A percentile compares a stretch with the other conserved stretches of the same genome.
phyloP scores from a whole-genome alignment of 2,797 vertebrate species.

The Onychomys torridus region DNA sequence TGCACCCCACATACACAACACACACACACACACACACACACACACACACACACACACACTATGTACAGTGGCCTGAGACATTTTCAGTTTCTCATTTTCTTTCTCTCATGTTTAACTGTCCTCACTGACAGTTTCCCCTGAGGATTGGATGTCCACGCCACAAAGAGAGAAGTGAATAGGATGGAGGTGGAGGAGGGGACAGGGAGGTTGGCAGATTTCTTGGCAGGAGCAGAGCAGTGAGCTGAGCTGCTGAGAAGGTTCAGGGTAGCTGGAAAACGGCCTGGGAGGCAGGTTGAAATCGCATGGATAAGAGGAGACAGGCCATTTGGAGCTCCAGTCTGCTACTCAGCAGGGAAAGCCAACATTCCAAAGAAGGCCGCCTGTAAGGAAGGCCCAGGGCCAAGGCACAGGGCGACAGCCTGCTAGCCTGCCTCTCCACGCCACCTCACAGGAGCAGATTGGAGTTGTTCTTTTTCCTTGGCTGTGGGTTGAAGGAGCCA shows the following conservation, averaged over 20 bases:
- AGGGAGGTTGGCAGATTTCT: background rate
- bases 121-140: background rate
- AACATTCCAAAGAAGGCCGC: constrained; percentile 62
- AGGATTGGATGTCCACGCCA: background rate
- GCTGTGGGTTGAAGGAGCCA: background rate
- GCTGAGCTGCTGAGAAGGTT: constrained; percentile 36
- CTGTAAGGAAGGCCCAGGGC: background rate
- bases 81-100: background rate
- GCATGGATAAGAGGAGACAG: constrained; percentile 40
- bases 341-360: constrained; percentile 53
- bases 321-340: constrained; percentile 74
- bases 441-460: background rate
- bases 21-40: background rate
- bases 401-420: background rate
- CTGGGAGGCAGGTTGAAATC: constrained; percentile 36
- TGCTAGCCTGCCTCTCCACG: background rate
- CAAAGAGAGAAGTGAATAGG: background rate
- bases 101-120: background rate
- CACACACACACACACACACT: background rate
- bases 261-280: constrained; percentile 40
- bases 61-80: background rate
- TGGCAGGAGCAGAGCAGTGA: constrained; percentile 41
- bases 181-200: background rate
- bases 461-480: background rate
- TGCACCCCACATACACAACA: background rate